Evolutionary conservation across 2,888 invertebrate species (phyloP).

Genomic region (Diaphora mendica): DNA sequence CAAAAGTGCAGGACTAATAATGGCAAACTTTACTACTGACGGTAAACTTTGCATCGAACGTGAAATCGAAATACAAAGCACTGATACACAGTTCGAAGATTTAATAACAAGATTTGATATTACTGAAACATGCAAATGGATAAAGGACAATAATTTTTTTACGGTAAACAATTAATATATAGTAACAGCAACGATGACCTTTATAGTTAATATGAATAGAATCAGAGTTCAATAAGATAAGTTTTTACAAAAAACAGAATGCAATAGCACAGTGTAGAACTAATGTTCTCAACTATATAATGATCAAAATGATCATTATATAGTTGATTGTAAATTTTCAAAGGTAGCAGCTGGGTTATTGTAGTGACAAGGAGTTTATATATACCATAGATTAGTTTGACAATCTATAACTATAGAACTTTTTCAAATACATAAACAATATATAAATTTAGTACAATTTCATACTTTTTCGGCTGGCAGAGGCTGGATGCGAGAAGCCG

Average conservation of each 20-base stretch:
- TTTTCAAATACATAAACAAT: too few species aligned
- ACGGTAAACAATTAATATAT: slow-evolving; percentile 82
- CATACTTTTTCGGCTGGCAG: too few species aligned
- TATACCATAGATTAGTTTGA: too few species aligned
- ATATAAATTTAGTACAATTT: too few species aligned
- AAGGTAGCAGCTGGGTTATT: too few species aligned
- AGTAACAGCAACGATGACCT: background rate
- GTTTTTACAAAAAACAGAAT: background rate
- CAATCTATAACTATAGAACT: too few species aligned
- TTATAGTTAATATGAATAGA: background rate
- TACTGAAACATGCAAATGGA: slow-evolving; percentile 89
- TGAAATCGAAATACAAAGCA: slow-evolving; percentile 63
- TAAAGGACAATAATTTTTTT: slow-evolving; percentile 87
- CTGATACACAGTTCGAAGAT: slow-evolving; percentile 60
- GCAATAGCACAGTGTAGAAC: background rate
- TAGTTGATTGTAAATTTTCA: too few species aligned
- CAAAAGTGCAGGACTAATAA: slow-evolving; percentile 37
- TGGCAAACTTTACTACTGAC: slow-evolving; percentile 84
- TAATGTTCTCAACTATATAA: too few species aligned
- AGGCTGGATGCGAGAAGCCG: too few species aligned
- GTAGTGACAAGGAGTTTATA: too few species aligned
- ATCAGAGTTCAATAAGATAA: background rate
- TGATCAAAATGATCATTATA: too few species aligned
- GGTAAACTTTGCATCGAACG: slow-evolving; percentile 85
- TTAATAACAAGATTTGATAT: slow-evolving; percentile 86